Evolutionary conservation across 2,797 vertebrate genomes (phyloP).

Genomic region (Sorex maritimensis): DNA sequence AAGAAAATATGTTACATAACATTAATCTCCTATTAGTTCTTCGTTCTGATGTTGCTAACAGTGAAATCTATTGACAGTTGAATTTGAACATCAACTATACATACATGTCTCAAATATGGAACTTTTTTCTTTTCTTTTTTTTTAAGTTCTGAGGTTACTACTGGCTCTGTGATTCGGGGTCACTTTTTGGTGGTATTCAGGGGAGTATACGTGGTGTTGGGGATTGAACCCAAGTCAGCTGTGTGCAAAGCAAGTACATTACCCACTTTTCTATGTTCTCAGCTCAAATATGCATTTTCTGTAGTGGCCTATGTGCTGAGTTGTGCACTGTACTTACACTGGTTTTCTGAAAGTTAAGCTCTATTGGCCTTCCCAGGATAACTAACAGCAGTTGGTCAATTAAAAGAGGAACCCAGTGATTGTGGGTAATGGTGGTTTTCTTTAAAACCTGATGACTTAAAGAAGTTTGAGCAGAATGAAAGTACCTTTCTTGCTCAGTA

Average conservation of each 20-base stretch:
- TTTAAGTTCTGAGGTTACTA: too few relatives aligned
- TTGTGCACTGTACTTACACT: background rate
- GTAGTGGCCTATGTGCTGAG: background rate
- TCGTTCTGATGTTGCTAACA: constrained; percentile 21
- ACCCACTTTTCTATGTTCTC: too few relatives aligned
- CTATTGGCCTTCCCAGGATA: background rate
- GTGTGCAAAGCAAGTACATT: too few relatives aligned
- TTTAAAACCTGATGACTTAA: constrained; percentile 53
- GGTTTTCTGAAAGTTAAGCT: constrained; percentile 51
- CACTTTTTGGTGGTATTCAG: too few relatives aligned
- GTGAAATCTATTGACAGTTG: background rate
- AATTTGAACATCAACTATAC: background rate
- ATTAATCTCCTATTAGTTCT: background rate
- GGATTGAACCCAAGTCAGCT: too few relatives aligned
- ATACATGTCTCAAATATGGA: too few relatives aligned
- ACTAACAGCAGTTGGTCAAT: constrained; percentile 42
- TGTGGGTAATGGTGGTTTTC: constrained; percentile 27
- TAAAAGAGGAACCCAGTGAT: constrained; percentile 55
- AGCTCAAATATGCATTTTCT: constrained; percentile 20
- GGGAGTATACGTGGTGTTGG: too few relatives aligned
- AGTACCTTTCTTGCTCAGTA: constrained; percentile 62
- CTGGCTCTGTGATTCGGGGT: too few relatives aligned
- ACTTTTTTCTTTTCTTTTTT: too few relatives aligned
- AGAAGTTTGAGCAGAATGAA: constrained; percentile 61
- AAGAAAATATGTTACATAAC: background rate